Percentiles rank a stretch among this genome's conserved stretches.
phyloP scores from a whole-genome alignment of 2,888 invertebrate genomes.

The Hybos culiciformis region DNA sequence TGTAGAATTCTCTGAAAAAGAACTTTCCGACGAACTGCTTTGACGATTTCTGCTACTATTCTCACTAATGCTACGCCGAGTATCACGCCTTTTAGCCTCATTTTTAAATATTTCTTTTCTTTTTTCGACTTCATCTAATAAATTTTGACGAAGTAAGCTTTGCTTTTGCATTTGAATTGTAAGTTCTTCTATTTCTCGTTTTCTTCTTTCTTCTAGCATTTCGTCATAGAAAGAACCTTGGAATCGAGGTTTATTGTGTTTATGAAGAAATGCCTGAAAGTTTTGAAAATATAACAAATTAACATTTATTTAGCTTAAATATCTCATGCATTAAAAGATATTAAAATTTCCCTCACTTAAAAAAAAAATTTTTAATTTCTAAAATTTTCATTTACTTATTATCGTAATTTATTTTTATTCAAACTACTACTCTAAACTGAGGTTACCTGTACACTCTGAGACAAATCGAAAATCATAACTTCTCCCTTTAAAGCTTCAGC shows the following conservation, averaged over 20 bases:
- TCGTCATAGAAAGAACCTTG: slow-evolving; percentile 79
- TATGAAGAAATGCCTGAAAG: slow-evolving; percentile 63
- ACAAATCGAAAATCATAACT: slow-evolving; percentile 77
- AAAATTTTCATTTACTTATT: not conserved
- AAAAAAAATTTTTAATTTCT: too few relatives aligned
- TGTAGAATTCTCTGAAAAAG: slow-evolving; percentile 39
- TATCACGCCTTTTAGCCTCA: slow-evolving; percentile 44
- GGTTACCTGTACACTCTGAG: slow-evolving; percentile 54
- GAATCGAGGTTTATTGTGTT: slow-evolving; percentile 69
- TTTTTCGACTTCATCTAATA: slow-evolving; percentile 61
- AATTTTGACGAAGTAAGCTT: slow-evolving; percentile 52
- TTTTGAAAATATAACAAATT: too few relatives aligned
- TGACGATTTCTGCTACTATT: slow-evolving; percentile 26
- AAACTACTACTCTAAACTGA: too few relatives aligned
- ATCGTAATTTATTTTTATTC: not conserved
- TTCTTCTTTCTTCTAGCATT: slow-evolving; percentile 63
- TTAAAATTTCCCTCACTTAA: too few relatives aligned
- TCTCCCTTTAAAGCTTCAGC: slow-evolving; percentile 51
- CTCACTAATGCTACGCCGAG: slow-evolving; percentile 39
- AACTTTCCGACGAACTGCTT: slow-evolving; percentile 41
- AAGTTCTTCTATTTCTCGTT: slow-evolving; percentile 47
- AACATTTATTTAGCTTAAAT: too few relatives aligned
- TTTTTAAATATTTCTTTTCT: slow-evolving; percentile 64
- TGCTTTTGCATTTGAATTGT: slow-evolving; percentile 50
- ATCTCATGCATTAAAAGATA: too few relatives aligned